A percentile compares a stretch with the other conserved stretches of the same genome.
Conservation (phyloP, 2,888 invertebrate genomes). For the Syritta pipiens region DNA sequence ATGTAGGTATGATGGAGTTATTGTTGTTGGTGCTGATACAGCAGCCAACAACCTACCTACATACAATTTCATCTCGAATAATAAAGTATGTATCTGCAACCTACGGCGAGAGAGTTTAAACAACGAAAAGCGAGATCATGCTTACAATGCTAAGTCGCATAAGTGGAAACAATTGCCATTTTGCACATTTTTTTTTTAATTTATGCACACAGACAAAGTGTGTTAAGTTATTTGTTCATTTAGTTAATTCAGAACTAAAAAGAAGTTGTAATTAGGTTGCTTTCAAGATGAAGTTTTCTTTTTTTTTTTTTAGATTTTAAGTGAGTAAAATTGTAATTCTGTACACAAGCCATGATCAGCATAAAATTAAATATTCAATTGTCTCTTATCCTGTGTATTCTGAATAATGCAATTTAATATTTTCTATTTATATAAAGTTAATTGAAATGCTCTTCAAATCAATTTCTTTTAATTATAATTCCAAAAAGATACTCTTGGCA, state of each 20-base stretch:
- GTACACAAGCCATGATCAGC: too few species aligned
- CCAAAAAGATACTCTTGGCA: too few species aligned
- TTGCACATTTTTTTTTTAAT: constrained; percentile 49
- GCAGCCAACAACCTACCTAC: constrained; percentile 51
- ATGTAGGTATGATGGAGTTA: constrained; percentile 54
- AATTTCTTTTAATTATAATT: too few species aligned
- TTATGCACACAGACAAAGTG: constrained; percentile 29
- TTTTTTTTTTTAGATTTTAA: too few species aligned
- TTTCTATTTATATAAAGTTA: too few species aligned
- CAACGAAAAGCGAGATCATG: background rate
- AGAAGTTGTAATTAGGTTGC: constrained; percentile 37
- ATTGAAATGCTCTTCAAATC: too few species aligned
- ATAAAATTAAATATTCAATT: too few species aligned
- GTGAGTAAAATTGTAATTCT: too few species aligned
- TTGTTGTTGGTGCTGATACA: constrained; percentile 45
- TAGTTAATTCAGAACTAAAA: constrained; percentile 43
- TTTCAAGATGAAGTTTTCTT: constrained; percentile 30
- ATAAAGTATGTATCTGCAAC: constrained; percentile 42
- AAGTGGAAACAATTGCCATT: constrained; percentile 57
- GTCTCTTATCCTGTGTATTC: too few species aligned
- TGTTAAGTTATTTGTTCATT: constrained; percentile 34
- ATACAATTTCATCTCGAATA: constrained; percentile 57
- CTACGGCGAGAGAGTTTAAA: constrained; percentile 47
- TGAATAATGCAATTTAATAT: too few species aligned
- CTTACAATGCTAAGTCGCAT: constrained; percentile 35